Evolutionary conservation across 2,797 vertebrate species (phyloP), one percentile per base, ranked within the genome.

Genomic region (Lepilemur septentrionalis): DNA sequence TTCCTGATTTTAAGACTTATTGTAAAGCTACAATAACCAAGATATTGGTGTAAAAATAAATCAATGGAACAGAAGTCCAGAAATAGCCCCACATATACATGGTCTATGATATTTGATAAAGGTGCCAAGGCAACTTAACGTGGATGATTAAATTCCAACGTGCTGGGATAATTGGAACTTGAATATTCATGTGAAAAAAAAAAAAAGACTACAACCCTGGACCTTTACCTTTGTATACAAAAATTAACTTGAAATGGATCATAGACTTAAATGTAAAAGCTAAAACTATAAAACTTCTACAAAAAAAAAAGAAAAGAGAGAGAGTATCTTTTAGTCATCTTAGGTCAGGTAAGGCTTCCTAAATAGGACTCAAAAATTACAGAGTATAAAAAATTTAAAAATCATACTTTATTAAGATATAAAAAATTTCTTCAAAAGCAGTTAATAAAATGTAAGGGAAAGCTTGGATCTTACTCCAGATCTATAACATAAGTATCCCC

Each of bases 351-450:
- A 96, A 82, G 25, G 41, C 83, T 87, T 87, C 17, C 14, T 75
- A 89, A 95, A 81, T 43, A 86, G 65, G 5, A 80, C 20, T 82
- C 14, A 92, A 96, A 92, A 85, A 22, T n/a, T 85, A 32, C 2
- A 76, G 20, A 59, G 5, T 61, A 67, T 61, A 70, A 86, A 80
- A 83, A 76, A 48, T 38, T 79, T 25, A 67, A 52, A 89, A 92
- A 65, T 38, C 0, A 38, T 87, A 48, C 20, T 89, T 79, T 46
- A 48, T 63, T 67, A 87, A 87, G 10, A 57, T 57, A 25, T 22
- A 23, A 59, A 57, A 59, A 59, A 25, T 59, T 85, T 83, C 22
- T 76, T 92, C 7, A 63, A 65, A 93, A 80, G 25, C 2, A 86
- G 18, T 81, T 80, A 22, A 75, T 6, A 85, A 81, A 75, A 69